Evolutionary conservation across 2,113 vertebrate species (phyloP).

Genomic region (Aplodontia rufa): DNA sequence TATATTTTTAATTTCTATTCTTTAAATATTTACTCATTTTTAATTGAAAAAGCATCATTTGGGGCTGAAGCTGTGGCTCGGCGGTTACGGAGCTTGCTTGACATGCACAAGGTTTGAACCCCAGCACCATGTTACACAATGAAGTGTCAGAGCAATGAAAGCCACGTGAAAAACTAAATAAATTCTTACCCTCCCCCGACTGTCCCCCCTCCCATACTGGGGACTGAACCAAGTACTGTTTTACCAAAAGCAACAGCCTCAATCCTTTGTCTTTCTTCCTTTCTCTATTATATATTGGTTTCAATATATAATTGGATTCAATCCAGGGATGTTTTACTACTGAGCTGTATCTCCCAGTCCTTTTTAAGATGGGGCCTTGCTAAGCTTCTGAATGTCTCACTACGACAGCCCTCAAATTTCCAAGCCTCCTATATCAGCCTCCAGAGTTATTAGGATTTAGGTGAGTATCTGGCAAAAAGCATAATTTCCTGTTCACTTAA

Average conservation of each 20-base stretch:
- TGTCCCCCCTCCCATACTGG: not conserved
- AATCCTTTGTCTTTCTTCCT: not conserved
- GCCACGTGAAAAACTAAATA: too few species aligned
- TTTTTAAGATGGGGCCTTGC: not conserved
- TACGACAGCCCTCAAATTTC: not conserved
- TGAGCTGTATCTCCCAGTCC: too few species aligned
- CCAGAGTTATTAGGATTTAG: not conserved
- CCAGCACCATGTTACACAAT: too few species aligned
- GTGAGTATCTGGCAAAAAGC: not conserved
- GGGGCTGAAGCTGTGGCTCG: too few species aligned
- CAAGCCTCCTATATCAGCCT: not conserved
- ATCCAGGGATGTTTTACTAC: too few species aligned
- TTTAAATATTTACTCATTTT: constrained; percentile 13
- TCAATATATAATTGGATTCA: too few species aligned
- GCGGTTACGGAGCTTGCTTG: too few species aligned
- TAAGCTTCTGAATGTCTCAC: not conserved
- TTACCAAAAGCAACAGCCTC: not conserved
- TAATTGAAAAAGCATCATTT: constrained; percentile 18
- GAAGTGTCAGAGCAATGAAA: too few species aligned
- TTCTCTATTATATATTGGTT: too few species aligned
- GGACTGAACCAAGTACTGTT: not conserved
- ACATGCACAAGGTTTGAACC: too few species aligned
- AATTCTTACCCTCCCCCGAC: too few species aligned
- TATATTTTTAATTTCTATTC: not conserved
- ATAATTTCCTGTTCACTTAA: not conserved